Base-by-base conservation (phyloP, 2,888 invertebrate genomes). In the Brenthis hecate region DNA sequence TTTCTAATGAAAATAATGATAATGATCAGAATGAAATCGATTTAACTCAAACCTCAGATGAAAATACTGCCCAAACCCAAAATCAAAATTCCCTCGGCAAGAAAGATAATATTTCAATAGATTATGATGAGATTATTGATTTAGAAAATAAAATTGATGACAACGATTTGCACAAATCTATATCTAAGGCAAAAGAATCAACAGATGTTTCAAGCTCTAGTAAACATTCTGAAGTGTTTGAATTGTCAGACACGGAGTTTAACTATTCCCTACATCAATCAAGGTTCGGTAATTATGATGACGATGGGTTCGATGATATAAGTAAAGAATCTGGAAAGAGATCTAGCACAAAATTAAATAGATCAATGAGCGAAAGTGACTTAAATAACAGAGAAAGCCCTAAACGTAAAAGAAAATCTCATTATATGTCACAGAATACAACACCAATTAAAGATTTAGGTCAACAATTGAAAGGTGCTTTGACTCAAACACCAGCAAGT, bases 201-300 rank as follows among this genome's bases (percentile, higher is more conserved):
- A 54, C 63, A 3, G 62, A 66, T 54, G n/a, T 19, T 13, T 64
- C 68, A n/a, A 78, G 74, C 73, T 77, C 75, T 2, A 88, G 84
- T 76, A 81, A 84, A 74, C 73, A 75, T 65, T 83, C 83, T 13
- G 82, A 85, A 76, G 76, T 81, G 57, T 88, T 90, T 75, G 80
- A 85, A 71, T 85, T 94, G 70, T 93, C 93, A 56, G 95, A 95
- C 77, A 94, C 94, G 75, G 95, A 95, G 86, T 84, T 95, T 28
- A 94, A 95, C 78, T 95, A 95, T 84, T 95, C 95, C 0, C 81
- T 94, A 60, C 86, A 91, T 66, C 78, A 85, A 74, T 85, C 85
- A 2, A 83, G 74, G 69, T 60, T 76, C 70, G 79, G 84, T 3
- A 76, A 84, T 76, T 80, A 82, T 71, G 76, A 84, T 71, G 78